Percentiles rank a stretch among this genome's conserved stretches.
Conservation (phyloP, 2,113 vertebrate genomes). For the Elachura formosa region DNA sequence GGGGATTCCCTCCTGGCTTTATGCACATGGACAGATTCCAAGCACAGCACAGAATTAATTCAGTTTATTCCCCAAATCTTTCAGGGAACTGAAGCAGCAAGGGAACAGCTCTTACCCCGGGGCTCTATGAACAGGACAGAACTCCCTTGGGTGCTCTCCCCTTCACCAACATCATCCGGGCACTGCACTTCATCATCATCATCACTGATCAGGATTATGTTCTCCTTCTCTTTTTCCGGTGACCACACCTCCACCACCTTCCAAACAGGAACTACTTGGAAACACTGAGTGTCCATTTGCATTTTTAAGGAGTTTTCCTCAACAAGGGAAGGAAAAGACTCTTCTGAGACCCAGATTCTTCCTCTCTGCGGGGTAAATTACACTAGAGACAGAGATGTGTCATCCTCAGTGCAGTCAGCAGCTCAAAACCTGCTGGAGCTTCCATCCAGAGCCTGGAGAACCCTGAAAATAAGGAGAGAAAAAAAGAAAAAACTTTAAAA, state of each 20-base stretch:
- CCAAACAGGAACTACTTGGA: not conserved
- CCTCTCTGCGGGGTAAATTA: not conserved
- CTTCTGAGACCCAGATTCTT: not conserved
- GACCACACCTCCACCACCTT: not conserved
- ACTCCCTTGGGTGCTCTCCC: not conserved
- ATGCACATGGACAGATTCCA: not conserved
- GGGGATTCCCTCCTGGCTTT: not conserved
- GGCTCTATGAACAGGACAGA: not conserved
- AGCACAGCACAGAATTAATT: accelerated
- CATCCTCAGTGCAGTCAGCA: not conserved
- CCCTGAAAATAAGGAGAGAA: not conserved
- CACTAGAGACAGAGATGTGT: not conserved
- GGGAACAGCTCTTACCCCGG: not conserved
- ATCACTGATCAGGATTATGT: conserved; percentile 19
- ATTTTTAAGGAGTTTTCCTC: not conserved
- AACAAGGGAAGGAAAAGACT: not conserved
- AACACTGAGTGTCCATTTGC: not conserved
- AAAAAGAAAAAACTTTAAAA: no score
- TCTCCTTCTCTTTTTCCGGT: not conserved
- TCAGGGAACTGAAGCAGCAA: not conserved
- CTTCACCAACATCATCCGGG: not conserved
- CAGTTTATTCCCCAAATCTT: not conserved
- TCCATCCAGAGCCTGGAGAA: not conserved
- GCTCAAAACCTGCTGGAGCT: not conserved
- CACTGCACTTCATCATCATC: not conserved